Conservation (phyloP, 2,888 invertebrate species). For the Amphipyra berbera region DNA sequence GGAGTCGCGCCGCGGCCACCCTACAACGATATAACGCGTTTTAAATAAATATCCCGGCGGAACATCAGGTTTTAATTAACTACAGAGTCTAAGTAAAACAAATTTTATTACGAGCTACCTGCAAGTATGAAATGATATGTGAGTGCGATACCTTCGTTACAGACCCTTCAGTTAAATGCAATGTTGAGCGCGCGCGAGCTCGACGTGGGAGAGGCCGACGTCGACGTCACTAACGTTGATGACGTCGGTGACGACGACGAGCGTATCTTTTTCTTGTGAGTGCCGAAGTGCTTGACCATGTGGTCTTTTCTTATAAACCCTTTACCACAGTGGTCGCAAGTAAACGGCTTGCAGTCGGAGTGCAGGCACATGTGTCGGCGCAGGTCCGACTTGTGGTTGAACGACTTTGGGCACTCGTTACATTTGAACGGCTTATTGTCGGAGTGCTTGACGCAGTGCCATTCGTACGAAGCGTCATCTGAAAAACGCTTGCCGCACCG, state of each 20-base stretch:
- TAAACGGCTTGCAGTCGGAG: constrained; percentile 95
- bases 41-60: constrained; percentile 31
- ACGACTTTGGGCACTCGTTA: constrained; percentile 95
- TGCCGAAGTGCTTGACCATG: constrained; percentile 96
- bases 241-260: constrained; percentile 74
- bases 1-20: constrained; percentile 59
- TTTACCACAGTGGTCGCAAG: constrained; percentile 95
- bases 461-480: constrained; percentile 92
- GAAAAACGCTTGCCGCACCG: constrained; percentile 96
- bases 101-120: constrained; percentile 61
- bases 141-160: constrained; percentile 42
- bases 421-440: constrained; percentile 97
- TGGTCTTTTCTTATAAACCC: constrained; percentile 97
- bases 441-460: constrained; percentile 94
- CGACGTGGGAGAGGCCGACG: constrained; percentile 61
- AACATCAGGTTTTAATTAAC: constrained; percentile 47
- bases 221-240: constrained; percentile 66
- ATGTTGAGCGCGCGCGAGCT: constrained; percentile 39
- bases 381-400: constrained; percentile 97
- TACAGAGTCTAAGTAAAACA: constrained; percentile 62
- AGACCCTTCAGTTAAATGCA: constrained; percentile 36
- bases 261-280: constrained; percentile 92
- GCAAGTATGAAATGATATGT: constrained; percentile 74
- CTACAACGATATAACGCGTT: constrained; percentile 39
- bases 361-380: constrained; percentile 96